Percentiles rank a stretch among this genome's conserved stretches.
These are phyloP conservation scores for Corella eumyota DNA, from an alignment of 23 tunicate species.

Conservation along the genomic window DNA sequence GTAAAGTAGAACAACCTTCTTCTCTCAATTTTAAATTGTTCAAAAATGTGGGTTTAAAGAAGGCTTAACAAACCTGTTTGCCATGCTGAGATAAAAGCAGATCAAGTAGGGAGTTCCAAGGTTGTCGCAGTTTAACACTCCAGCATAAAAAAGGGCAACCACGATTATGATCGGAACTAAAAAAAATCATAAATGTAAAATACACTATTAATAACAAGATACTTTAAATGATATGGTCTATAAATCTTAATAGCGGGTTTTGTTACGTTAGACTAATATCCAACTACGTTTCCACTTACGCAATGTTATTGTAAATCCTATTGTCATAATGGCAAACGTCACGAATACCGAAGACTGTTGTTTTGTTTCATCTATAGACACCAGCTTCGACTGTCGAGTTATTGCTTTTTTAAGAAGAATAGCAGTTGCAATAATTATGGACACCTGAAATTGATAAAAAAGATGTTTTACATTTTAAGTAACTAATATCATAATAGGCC, in stretches of 20 bases:
- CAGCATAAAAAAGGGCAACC: background rate
- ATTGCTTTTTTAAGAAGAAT: no score
- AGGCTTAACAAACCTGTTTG: conserved; percentile 3
- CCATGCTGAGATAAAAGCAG: conserved; percentile 10
- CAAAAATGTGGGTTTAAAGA: no score
- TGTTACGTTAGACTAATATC: background rate
- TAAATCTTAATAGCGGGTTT: no score
- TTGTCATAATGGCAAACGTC: conserved; percentile 7
- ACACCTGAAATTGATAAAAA: no score
- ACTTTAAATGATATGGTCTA: no score
- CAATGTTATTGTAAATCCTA: conserved; percentile 6
- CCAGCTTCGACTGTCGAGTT: no score
- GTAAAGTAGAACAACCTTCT: no score
- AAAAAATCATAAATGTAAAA: background rate
- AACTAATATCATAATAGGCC: no score
- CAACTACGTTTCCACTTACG: background rate
- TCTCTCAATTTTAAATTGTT: no score
- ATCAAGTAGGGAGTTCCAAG: conserved; percentile 1
- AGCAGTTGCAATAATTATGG: no score
- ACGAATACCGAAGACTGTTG: background rate
- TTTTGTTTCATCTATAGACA: background rate
- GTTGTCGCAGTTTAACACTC: background rate
- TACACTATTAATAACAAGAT: no score
- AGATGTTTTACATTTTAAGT: no score
- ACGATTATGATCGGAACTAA: conserved; percentile 6